phyloP scores from a whole-genome alignment of 2,888 invertebrate species.

The Morpho deidamia region DNA sequence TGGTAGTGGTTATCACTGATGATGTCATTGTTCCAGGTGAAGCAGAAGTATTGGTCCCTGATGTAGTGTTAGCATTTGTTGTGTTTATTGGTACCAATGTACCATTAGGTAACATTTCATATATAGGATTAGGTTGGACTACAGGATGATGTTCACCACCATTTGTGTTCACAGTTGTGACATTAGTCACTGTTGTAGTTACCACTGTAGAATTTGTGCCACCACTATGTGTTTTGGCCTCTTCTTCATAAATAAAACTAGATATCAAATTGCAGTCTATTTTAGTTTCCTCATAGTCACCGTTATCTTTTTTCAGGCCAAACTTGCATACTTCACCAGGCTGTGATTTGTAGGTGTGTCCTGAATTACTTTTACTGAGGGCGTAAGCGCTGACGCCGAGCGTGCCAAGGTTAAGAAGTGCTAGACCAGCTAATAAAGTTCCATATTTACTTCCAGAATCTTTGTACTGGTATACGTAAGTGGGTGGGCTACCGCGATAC shows the following conservation, averaged over 20 bases:
- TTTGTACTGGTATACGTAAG: constrained; percentile 60
- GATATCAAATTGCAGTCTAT: constrained; percentile 63
- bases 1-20: constrained; percentile 46
- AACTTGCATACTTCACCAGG: constrained; percentile 64
- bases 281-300: constrained; percentile 63
- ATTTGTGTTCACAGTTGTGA: constrained; percentile 47
- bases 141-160: constrained; percentile 27
- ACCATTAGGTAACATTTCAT: constrained; percentile 53
- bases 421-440: constrained; percentile 57
- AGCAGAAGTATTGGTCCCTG: constrained; percentile 24
- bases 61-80: constrained; percentile 34
- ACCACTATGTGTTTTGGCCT: constrained; percentile 31
- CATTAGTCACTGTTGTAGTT: constrained; percentile 54
- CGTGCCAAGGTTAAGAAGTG: constrained; percentile 60
- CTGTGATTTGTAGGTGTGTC: constrained; percentile 40
- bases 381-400: constrained; percentile 48
- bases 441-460: constrained; percentile 67
- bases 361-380: constrained; percentile 33
- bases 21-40: constrained; percentile 36
- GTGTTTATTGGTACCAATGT: constrained; percentile 49
- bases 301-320: constrained; percentile 57
- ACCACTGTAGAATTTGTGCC: constrained; percentile 45
- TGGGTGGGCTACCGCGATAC: constrained; percentile 56
- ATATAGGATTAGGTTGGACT: constrained; percentile 30
- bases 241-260: constrained; percentile 55